phyloP scores from a whole-genome alignment of 2,797 vertebrate species.

The Ctenochaetus hawaiiensis region DNA sequence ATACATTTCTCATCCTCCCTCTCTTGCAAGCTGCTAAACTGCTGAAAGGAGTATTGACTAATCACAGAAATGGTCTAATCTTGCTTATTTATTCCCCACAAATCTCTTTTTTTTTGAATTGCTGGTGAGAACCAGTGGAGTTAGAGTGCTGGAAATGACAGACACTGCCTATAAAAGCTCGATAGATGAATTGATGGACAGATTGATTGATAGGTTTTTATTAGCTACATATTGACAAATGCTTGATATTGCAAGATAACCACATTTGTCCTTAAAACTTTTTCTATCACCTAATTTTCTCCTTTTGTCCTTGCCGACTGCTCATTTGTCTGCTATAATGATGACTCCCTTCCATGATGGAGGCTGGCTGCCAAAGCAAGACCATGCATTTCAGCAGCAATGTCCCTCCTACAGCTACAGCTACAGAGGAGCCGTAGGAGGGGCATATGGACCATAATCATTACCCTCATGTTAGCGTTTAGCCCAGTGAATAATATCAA shows the following conservation, averaged over 20 bases:
- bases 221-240: too few relatives aligned
- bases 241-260: conserved; percentile 27
- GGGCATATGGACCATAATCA: conserved; percentile 24
- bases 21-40: conserved; percentile 55
- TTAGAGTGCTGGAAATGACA: too few relatives aligned
- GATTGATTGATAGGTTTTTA: too few relatives aligned
- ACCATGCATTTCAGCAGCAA: conserved; percentile 64
- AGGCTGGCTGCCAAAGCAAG: conserved; percentile 69
- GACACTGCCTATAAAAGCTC: too few relatives aligned
- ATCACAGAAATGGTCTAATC: conserved; percentile 62
- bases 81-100: conserved; percentile 60
- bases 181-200: too few relatives aligned
- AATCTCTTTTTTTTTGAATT: conserved; percentile 35
- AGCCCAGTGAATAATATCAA: conserved; percentile 41
- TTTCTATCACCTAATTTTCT: conserved; percentile 52
- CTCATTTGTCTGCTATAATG: conserved; percentile 65
- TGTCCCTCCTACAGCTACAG: conserved; percentile 51
- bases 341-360: conserved; percentile 60
- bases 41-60: conserved; percentile 67
- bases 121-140: conserved; percentile 17
- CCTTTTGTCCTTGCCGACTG: conserved; percentile 55
- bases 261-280: conserved; percentile 53
- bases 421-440: conserved; percentile 24
- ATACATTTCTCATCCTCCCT: conserved; percentile 69
- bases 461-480: conserved; percentile 38